Evolutionary conservation across 2,797 vertebrate species (phyloP), one percentile per base, ranked within the genome.

Genomic region (Intellagama lesueurii): DNA sequence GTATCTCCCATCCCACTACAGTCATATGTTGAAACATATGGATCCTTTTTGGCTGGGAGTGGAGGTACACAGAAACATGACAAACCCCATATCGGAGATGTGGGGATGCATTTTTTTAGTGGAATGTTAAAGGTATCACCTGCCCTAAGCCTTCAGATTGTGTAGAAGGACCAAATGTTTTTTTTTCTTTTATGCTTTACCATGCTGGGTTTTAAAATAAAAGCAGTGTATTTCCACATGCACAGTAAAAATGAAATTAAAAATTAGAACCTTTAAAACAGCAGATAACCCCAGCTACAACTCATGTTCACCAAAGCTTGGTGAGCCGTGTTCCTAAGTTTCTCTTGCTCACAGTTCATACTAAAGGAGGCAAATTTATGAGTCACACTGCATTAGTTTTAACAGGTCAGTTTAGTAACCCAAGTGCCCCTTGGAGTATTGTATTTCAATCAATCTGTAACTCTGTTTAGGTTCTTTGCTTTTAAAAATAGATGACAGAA

Each of bases 401-500:
- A 68, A 76, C 47, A 12, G 4, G 40, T 44, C 40, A 56, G n/a
- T 82, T 82, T 60, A 32, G 70, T 79, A 64, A n/a, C 16, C 22
- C 30, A 11, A 22, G 30, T 28, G 56, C 80, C 70, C 56, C 83
- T 75, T 47, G 40, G 70, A 64, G 52, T 17, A 28, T 32, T 82
- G 75, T 81, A 64, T 72, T n/a, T 75, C 68, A 80, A 9, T 87
- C 24, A 0, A 66, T 40, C 40, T 60, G 40, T 87, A 86, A 87
- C 56, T 81, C 0, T 64, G 11, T 70, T 79, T 56, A 68, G n/a
- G 68, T 69, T 88, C 5, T 28, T 77, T 91, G 72, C 44, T 49
- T 64, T 32, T 86, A 49, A 91, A 92, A 89, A 90, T 76, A 47
- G 17, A 66, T 40, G 69, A 84, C 78, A 86, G 30, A 47, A 76